These are phyloP conservation scores for Dermatophagoides farinae DNA, from an alignment of 1,140 invertebrate species.

Conservation along the genomic window DNA sequence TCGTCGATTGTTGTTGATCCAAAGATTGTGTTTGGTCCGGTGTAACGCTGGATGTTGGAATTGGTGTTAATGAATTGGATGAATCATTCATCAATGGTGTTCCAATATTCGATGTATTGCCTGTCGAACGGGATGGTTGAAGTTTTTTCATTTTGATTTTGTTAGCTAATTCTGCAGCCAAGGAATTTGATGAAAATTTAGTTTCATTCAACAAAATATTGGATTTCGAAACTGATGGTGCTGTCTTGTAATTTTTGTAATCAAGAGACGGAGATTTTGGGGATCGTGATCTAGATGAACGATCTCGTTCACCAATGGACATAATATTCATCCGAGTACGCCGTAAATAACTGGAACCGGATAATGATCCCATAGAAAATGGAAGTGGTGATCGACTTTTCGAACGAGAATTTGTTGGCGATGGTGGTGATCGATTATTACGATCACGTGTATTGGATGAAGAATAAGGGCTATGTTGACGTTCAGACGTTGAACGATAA, in stretches of 20 bases:
- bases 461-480: not conserved
- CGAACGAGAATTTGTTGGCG: not conserved
- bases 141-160: conserved; percentile 16
- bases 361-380: not conserved
- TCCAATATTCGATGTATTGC: not conserved
- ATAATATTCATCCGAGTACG: too few relatives aligned
- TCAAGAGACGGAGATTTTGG: not conserved
- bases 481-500: not conserved
- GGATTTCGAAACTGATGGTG: not conserved
- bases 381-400: not conserved
- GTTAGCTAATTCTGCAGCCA: conserved; percentile 27
- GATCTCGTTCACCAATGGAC: too few relatives aligned
- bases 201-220: not conserved
- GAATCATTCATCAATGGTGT: not conserved
- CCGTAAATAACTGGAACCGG: not conserved
- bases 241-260: not conserved
- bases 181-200: conserved; percentile 19
- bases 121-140: not conserved
- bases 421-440: not conserved
- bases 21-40: not conserved
- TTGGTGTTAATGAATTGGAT: not conserved
- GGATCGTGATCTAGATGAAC: not conserved
- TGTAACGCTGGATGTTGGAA: conserved; percentile 26
- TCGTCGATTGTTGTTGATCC: not conserved
- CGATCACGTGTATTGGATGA: not conserved